Percentiles rank a stretch among this genome's conserved stretches.
Conservation (phyloP, 2,888 invertebrate genomes). For the Diarsia rubi region DNA sequence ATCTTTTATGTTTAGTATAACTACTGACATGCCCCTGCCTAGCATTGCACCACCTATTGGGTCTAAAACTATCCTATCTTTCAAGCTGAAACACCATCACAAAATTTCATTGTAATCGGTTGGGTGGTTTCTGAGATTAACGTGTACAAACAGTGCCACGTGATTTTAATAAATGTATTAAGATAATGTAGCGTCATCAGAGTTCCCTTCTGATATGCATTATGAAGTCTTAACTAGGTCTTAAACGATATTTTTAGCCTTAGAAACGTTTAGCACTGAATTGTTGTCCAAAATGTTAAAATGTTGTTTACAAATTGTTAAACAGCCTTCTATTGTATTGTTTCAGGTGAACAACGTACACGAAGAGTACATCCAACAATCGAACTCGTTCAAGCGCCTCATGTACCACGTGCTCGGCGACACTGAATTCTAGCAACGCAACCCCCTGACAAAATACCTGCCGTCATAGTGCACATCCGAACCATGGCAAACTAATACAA, state of each 20-base stretch:
- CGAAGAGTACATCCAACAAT: slow-evolving; percentile 96
- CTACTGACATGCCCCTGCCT: not conserved
- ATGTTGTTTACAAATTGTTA: not conserved
- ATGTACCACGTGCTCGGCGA: slow-evolving; percentile 97
- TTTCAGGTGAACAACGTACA: slow-evolving; percentile 93
- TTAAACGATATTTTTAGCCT: not conserved
- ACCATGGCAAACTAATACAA: slow-evolving; percentile 62
- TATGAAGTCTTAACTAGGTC: not conserved
- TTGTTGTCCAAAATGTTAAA: not conserved
- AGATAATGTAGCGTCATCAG: not conserved
- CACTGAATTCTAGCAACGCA: slow-evolving; percentile 90
- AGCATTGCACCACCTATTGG: not conserved
- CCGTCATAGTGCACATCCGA: slow-evolving; percentile 64
- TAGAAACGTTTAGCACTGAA: not conserved
- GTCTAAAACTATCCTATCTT: not conserved
- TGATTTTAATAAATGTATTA: not conserved
- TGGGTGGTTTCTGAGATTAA: not conserved
- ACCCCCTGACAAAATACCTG: slow-evolving; percentile 44
- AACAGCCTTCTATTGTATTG: slow-evolving; percentile 10
- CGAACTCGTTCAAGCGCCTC: slow-evolving; percentile 97
- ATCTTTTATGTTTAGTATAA: not conserved
- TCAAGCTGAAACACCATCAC: not conserved
- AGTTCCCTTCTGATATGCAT: not conserved
- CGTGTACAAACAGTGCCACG: not conserved
- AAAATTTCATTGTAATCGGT: not conserved